Percentiles rank a stretch among this genome's conserved stretches.
Evolutionary conservation across 2,888 invertebrate genomes (phyloP).

Genomic region (Clostera curtula): DNA sequence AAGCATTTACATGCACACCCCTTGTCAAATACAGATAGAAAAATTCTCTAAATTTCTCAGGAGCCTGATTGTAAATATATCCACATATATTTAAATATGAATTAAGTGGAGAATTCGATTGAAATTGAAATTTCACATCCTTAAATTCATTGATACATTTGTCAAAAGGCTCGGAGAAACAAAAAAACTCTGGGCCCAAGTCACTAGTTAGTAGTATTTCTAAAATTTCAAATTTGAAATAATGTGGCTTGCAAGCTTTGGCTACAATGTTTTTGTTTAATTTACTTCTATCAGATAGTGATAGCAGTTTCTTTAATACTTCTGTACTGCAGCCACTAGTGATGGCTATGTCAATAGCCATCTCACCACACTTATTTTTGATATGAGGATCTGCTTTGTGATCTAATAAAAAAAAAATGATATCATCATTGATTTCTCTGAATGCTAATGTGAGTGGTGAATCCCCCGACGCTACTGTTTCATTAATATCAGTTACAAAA

Average conservation of each 20-base stretch:
- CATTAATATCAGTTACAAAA: slow-evolving; percentile 53
- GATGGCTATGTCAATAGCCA: slow-evolving; percentile 52
- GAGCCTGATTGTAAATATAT: slow-evolving; percentile 51
- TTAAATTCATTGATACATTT: slow-evolving; percentile 38
- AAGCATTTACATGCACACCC: slow-evolving; percentile 54
- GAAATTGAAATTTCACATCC: slow-evolving; percentile 36
- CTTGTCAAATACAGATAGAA: slow-evolving; percentile 54
- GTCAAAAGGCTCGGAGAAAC: slow-evolving; percentile 43
- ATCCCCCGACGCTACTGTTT: slow-evolving; percentile 42
- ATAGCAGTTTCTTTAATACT: slow-evolving; percentile 45
- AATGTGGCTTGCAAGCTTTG: slow-evolving; percentile 57
- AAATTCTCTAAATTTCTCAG: slow-evolving; percentile 48
- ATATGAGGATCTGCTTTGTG: slow-evolving; percentile 56
- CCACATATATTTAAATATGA: slow-evolving; percentile 56
- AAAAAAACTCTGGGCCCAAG: slow-evolving; percentile 56
- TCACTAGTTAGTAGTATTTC: slow-evolving; percentile 49
- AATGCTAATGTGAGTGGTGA: slow-evolving; percentile 53
- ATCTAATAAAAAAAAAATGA: slow-evolving; percentile 48
- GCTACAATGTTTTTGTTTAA: slow-evolving; percentile 49
- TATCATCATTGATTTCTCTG: slow-evolving; percentile 38
- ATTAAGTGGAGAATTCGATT: slow-evolving; percentile 51
- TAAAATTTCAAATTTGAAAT: slow-evolving; percentile 55
- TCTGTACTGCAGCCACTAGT: slow-evolving; percentile 36
- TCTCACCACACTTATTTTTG: slow-evolving; percentile 39
- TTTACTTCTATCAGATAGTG: slow-evolving; percentile 35